Evolutionary conservation across 2,888 invertebrate genomes (phyloP), one percentile per base, ranked within the genome.

Genomic region (Drosophila nigritarsus): DNA sequence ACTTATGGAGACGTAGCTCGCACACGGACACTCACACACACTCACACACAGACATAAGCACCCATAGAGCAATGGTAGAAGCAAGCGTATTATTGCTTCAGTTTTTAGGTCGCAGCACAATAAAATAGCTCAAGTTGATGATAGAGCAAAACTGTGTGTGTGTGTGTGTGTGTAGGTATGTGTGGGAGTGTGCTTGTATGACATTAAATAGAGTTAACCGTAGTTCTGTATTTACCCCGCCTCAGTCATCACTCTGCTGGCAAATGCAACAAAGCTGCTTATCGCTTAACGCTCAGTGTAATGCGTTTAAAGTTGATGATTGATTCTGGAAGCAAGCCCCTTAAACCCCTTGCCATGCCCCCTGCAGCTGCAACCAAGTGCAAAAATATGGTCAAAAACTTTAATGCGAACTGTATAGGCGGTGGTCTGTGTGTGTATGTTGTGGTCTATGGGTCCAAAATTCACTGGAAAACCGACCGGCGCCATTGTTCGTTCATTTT

Each of bases 241-340:
- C 24, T 5, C 36, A 20, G 1, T 18, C 30, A 5, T 15, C 20
- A 30, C 15, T 66, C 40, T 30, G 30, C 40, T 56, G 38, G 24
- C 27, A 69, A 72, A 79, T 84, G 85, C 89, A 85, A 82, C 85
- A 89, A 85, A 85, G 85, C 85, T 85, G 89, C 85, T 85, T 85
- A 85, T 89, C 85, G 85, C 74, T 89, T 87, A 87, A 85, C 84
- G 85, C 82, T 83, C 75, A 69, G 71, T 82, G 87, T 89, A 85
- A 85, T 85, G 85, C 85, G 85, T 87, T 85, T 89, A 89, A 89
- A 82, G 75, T 84, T 82, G 85, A 80, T 85, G 89, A 85, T 85
- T 85, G 85, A 85, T 85, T 89, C 69, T 36, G 68, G 48, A 66
- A 58, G 51, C 48, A 53, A 13, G 20, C 50, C 13, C 29, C 5